Conservation (phyloP, 2,888 invertebrate genomes). For the Watsonalla cultraria region DNA sequence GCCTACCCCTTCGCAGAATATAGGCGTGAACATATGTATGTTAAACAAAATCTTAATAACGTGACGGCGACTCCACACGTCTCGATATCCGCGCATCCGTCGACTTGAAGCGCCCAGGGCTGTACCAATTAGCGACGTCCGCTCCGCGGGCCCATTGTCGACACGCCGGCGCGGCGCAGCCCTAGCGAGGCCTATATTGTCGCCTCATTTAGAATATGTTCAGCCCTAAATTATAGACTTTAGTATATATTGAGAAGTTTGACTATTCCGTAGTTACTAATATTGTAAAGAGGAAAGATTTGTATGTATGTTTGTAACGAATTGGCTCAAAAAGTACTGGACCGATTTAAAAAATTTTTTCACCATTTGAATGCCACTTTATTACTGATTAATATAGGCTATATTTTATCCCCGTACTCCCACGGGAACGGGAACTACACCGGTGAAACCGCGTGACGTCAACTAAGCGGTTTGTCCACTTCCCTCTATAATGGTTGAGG, state of each 20-base stretch:
- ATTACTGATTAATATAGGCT: no score
- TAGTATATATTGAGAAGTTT: no score
- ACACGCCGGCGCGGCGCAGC: slow-evolving; percentile 14
- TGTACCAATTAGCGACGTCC: slow-evolving; percentile 66
- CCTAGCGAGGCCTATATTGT: slow-evolving; percentile 9
- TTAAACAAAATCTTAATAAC: no score
- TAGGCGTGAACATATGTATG: no score
- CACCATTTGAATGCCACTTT: no score
- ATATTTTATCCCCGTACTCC: not conserved
- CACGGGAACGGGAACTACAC: slow-evolving; percentile 3
- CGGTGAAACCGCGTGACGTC: no score
- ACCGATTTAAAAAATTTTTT: no score
- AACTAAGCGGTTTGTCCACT: no score
- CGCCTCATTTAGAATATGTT: slow-evolving; percentile 9
- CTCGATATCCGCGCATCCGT: slow-evolving; percentile 38
- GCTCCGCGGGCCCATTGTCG: slow-evolving; percentile 35
- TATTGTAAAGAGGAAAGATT: no score
- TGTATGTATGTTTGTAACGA: no score
- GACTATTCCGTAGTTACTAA: not conserved
- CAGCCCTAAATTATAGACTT: not conserved
- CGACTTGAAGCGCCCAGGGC: slow-evolving; percentile 48
- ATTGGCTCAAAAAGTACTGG: no score
- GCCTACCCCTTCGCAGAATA: no score
- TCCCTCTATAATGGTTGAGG: not conserved
- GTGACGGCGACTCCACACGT: slow-evolving; percentile 16